Evolutionary conservation across 2,888 invertebrate genomes (phyloP).

Genomic region (Drosophila neutralis): DNA sequence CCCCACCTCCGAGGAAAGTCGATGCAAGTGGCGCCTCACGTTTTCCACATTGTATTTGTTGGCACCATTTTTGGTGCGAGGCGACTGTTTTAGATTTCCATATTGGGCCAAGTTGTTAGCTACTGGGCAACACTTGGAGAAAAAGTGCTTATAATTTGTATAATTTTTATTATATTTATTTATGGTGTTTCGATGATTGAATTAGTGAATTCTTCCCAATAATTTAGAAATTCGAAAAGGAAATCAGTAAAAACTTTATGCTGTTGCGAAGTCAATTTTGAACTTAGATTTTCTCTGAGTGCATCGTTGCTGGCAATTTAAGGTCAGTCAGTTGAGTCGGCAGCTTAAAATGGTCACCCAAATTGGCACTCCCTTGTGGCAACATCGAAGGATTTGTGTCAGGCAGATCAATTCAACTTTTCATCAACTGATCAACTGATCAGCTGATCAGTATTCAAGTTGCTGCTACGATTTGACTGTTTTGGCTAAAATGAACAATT

Average conservation of each 20-base stretch:
- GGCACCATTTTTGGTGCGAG: conserved; percentile 59
- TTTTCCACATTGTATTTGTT: conserved; percentile 32
- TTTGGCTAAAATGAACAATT: conserved; percentile 71
- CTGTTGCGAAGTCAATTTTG: neutral
- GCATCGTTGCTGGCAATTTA: neutral
- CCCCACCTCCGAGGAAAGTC: conserved; percentile 16
- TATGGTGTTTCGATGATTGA: neutral
- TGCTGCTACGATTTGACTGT: conserved; percentile 57
- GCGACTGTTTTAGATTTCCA: conserved; percentile 58
- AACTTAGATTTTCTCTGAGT: neutral
- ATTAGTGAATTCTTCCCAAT: conserved; percentile 5
- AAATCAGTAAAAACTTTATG: neutral
- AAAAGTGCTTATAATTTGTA: neutral
- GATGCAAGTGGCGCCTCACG: conserved; percentile 74
- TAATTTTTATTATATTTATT: neutral
- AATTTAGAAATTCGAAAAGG: conserved; percentile 2
- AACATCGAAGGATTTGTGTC: conserved; percentile 51
- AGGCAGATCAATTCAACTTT: conserved; percentile 30
- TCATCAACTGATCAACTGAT: conserved; percentile 8
- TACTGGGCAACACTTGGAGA: conserved; percentile 1
- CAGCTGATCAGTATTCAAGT: conserved; percentile 35
- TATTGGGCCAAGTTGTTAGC: conserved; percentile 45
- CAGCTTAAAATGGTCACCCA: neutral
- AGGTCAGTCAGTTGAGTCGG: neutral
- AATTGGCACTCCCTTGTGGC: conserved; percentile 53